Evolutionary conservation across 2,113 vertebrate species (phyloP), one percentile per base, ranked within the genome.

Genomic region (Cyanoliseus patagonus): DNA sequence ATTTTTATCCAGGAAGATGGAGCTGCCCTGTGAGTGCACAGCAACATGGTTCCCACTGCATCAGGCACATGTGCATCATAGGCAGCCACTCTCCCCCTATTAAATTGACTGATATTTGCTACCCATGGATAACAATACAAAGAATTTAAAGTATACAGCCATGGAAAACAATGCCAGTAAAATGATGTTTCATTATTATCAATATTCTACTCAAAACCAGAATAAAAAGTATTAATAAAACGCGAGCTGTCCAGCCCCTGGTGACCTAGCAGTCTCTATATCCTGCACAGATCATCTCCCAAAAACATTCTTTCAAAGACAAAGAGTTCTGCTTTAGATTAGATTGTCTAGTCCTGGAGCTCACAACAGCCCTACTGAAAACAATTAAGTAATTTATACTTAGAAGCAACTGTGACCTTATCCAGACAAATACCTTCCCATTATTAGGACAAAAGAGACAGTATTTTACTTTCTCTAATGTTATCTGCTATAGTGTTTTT

Each of bases 391-490:
- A 94, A 94, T 90, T 94, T 93, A 85, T 97, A 63, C 86, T 93
- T 92, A 59, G 96, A 96, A 96, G 86, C 59, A 91, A 94, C 86
- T 78, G 68, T 95, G 93, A 94, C 66, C 82, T 91, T 88, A 92
- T 94, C 77, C 90, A 95, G 95, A 87, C 53, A 95, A 95, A 89
- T 96, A 95, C 81, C 94, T 96, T 97, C 85, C 76, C 95, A 91
- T 97, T 96, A 86, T 93, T 96, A 87, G 96, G 95, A 95, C 85
- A 92, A 97, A 95, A 97, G 94, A 97, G 81, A 92, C 79, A 96
- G 81, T 67, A 92, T 90, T 94, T 94, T 95, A 89, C 94, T 97
- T 94, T 97, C 96, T 90, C 83, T 94, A 91, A 89, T 94, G 96
- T 95, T 92, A 95, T 92, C 72, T 96, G 77, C 85, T 90, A 16